Percentiles rank a stretch among this genome's conserved stretches.
phyloP scores from a whole-genome alignment of 92 coral and sea anemone species.

The Actinernus sp. region DNA sequence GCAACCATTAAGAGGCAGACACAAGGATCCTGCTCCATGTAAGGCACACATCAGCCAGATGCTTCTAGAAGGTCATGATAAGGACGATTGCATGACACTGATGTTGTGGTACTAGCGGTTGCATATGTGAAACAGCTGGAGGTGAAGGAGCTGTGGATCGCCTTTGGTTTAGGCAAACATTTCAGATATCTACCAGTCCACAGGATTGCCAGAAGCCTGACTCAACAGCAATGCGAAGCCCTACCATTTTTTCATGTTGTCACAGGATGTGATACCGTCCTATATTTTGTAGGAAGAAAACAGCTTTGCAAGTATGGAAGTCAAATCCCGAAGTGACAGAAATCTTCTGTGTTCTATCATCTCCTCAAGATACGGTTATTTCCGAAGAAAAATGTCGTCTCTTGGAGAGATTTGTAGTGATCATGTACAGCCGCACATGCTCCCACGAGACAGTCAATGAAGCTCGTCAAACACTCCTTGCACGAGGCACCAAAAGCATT shows the following conservation, averaged over 20 bases:
- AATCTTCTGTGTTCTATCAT: slow-evolving; percentile 27
- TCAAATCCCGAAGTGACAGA: slow-evolving; percentile 41
- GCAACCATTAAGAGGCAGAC: slow-evolving; percentile 48
- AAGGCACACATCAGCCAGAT: slow-evolving; percentile 27
- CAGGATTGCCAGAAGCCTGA: slow-evolving; percentile 4
- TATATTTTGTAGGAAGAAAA: slow-evolving; percentile 43
- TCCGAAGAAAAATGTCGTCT: background rate
- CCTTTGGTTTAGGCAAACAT: slow-evolving; percentile 20
- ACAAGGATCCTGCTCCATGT: slow-evolving; percentile 56
- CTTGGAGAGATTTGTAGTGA: slow-evolving; percentile 27
- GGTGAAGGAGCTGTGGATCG: slow-evolving; percentile 39
- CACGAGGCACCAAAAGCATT: slow-evolving; percentile 34
- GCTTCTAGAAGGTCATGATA: slow-evolving; percentile 17
- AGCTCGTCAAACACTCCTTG: slow-evolving; percentile 34
- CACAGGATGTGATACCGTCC: slow-evolving; percentile 47
- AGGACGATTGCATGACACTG: slow-evolving; percentile 54
- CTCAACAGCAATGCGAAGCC: slow-evolving; percentile 20
- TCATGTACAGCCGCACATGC: slow-evolving; percentile 40
- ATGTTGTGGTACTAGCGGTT: slow-evolving; percentile 52
- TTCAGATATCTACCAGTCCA: slow-evolving; percentile 11
- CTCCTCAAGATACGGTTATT: too few relatives aligned
- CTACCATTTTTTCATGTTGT: slow-evolving; percentile 40
- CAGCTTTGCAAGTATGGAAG: slow-evolving; percentile 34
- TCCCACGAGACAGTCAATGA: slow-evolving; percentile 25
- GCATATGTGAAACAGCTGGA: slow-evolving; percentile 1